Base-by-base conservation (phyloP, 2,888 invertebrate species). In the Molorchus minor region DNA sequence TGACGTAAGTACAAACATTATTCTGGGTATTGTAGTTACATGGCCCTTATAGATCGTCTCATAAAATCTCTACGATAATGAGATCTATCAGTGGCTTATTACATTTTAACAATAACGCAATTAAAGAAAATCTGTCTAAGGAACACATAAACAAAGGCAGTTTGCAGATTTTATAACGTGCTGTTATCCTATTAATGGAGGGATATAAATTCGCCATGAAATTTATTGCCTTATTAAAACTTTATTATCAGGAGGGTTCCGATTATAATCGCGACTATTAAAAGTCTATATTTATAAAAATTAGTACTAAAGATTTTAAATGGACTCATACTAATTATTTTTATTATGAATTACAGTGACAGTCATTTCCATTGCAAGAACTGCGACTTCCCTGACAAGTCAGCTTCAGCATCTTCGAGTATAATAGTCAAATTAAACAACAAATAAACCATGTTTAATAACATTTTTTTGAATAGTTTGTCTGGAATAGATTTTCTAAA, bases 51-150 rank as follows among this genome's bases (percentile, higher is more conserved):
- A 57, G 57, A 21, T 52, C 58, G 47, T 62, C 61, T 58, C 36
- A 55, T 66, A 46, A 67, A 63, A 61, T 67, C 64, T 61, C 62
- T 62, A 13, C 21, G n/a, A 36, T 54, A 57, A 60, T 58, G 56
- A 55, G 52, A 53, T 64, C 56, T 52, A 58, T 47, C 49, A 47
- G 19, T 30, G 46, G 21, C 61, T 59, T 54, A 55, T 45, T 45
- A 44, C 63, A 51, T 61, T 69, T 69, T 71, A 72, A 72, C 71
- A 71, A 69, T 67, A 65, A 58, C 56, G 68, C 68, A 71, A 72
- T 71, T 69, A 70, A 69, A 67, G 64, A 63, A 68, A 62, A 70
- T 64, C 71, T 61, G 68, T 72, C 67, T 61, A 51, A 56, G 64
- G 64, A 61, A 60, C 62, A 63, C 64, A 56, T 71, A 70, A 71